phyloP scores from a whole-genome alignment of 2,113 vertebrate species.

The Clupea harengus region DNA sequence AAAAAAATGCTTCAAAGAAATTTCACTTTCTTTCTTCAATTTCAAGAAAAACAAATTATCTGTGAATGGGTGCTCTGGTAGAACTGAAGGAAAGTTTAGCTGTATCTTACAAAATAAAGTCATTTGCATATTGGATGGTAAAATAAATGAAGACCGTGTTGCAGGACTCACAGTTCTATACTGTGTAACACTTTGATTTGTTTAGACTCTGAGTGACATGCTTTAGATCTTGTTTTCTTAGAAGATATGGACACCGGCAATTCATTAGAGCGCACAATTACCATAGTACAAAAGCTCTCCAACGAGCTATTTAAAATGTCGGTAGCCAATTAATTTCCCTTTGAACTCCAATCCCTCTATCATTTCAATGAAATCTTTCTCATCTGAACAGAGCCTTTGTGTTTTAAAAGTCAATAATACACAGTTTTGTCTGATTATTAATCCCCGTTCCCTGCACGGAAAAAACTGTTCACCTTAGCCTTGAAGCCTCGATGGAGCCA shows the following conservation, averaged over 20 bases:
- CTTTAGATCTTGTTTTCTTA: slow-evolving; percentile 45
- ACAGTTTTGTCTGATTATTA: slow-evolving; percentile 44
- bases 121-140: neutral
- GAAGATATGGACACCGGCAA: slow-evolving; percentile 25
- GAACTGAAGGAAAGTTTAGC: neutral
- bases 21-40: too few relatives aligned
- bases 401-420: slow-evolving; percentile 53
- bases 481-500: neutral
- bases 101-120: neutral
- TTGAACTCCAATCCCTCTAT: slow-evolving; percentile 47
- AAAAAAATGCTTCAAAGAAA: neutral
- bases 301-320: slow-evolving; percentile 44
- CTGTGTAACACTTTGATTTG: neutral
- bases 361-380: slow-evolving; percentile 48
- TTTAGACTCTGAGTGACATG: slow-evolving; percentile 49
- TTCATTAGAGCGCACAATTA: slow-evolving; percentile 46
- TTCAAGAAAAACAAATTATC: neutral
- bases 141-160: neutral
- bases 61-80: neutral
- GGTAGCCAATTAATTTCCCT: slow-evolving; percentile 55
- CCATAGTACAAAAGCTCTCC: slow-evolving; percentile 45
- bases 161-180: neutral
- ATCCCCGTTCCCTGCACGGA: slow-evolving; percentile 21
- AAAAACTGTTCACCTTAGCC: slow-evolving; percentile 22
- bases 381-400: slow-evolving; percentile 47